Evolutionary conservation across 1,140 invertebrate species (phyloP).

Genomic region (Caerostris extrusa): DNA sequence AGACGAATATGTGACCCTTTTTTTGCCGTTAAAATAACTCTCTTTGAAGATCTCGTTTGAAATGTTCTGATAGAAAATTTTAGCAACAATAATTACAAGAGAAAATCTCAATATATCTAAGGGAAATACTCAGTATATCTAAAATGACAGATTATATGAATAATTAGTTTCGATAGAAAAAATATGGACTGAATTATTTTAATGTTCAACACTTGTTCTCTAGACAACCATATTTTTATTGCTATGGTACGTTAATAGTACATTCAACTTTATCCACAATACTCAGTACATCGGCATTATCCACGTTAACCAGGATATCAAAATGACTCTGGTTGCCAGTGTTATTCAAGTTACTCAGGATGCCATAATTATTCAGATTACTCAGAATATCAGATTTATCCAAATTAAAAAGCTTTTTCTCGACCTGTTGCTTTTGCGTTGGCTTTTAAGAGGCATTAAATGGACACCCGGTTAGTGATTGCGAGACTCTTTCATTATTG

Average conservation of each 20-base stretch:
- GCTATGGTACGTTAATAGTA: no score
- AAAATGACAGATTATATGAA: neutral
- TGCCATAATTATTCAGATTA: no score
- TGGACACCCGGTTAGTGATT: conserved; percentile 40
- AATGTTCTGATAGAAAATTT: neutral
- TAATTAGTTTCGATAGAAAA: neutral
- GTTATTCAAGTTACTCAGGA: no score
- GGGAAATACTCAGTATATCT: neutral
- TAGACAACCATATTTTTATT: no score
- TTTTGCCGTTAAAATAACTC: neutral
- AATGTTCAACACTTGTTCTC: no score
- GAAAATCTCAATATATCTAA: neutral
- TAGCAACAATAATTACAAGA: no score
- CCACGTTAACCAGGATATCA: no score
- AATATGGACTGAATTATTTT: no score
- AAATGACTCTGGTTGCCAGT: no score
- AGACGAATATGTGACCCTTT: neutral
- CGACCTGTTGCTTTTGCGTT: conserved; percentile 14
- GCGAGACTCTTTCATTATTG: conserved; percentile 25
- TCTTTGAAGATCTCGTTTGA: neutral
- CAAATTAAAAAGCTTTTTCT: conserved; percentile 20
- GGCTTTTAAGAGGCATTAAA: conserved; percentile 45
- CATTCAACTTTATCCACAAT: no score
- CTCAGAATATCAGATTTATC: no score
- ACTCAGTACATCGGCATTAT: no score